A percentile compares a stretch with the other conserved stretches of the same genome.
Conservation (phyloP, 2,888 invertebrate genomes). For the Andrena haemorrhoa region DNA sequence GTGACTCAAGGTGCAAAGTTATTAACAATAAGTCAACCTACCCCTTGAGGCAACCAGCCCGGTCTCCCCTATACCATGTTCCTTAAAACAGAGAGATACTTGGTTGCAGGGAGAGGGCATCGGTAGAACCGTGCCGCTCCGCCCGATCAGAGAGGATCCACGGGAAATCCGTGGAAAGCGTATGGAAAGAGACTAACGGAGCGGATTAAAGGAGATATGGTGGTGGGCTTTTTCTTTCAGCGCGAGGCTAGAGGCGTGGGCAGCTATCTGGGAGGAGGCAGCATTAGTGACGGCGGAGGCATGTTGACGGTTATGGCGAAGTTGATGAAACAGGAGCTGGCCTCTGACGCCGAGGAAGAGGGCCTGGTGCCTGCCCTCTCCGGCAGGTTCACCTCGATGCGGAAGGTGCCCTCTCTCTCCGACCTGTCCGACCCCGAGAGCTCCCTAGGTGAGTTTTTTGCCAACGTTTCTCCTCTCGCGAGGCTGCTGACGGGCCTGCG, state of each 20-base stretch:
- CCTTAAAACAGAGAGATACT: no score
- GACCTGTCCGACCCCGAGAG: slow-evolving; percentile 96
- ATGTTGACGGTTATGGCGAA: slow-evolving; percentile 83
- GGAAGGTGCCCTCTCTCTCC: slow-evolving; percentile 95
- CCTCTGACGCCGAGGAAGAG: slow-evolving; percentile 87
- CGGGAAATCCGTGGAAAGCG: not conserved
- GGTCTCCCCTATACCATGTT: no score
- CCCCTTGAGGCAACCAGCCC: no score
- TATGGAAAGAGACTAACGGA: not conserved
- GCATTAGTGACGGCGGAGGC: slow-evolving; percentile 78
- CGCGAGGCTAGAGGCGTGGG: slow-evolving; percentile 81
- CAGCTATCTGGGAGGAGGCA: slow-evolving; percentile 77
- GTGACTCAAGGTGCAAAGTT: no score
- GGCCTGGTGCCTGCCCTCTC: slow-evolving; percentile 87
- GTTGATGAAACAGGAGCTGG: slow-evolving; percentile 87
- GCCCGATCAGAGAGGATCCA: not conserved
- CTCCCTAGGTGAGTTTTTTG: slow-evolving; percentile 91
- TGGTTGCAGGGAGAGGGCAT: no score
- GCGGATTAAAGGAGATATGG: slow-evolving; percentile 10
- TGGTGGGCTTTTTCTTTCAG: slow-evolving; percentile 66
- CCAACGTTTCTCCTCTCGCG: not conserved
- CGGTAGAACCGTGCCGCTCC: no score
- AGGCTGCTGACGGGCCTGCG: not conserved
- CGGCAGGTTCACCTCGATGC: slow-evolving; percentile 89
- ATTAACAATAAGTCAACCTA: no score